A percentile compares a stretch with the other conserved stretches of the same genome.
These are phyloP conservation scores for Onychostoma macrolepis DNA, from an alignment of 2,113 vertebrate species.

Conservation along the genomic window DNA sequence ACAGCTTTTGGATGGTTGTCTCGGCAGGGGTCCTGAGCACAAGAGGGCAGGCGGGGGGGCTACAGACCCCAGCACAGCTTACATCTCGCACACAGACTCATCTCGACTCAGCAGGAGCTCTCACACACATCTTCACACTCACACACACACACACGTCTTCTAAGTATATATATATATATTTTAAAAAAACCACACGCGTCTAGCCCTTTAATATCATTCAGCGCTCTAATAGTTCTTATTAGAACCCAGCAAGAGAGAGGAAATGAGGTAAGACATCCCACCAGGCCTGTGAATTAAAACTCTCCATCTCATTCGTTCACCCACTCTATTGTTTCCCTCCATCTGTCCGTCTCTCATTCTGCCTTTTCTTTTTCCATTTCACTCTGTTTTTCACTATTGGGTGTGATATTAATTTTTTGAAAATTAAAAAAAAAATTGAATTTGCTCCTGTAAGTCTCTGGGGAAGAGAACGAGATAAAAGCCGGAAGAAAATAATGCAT, in stretches of 20 bases:
- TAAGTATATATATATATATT: neutral
- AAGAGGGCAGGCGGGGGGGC: slow-evolving; percentile 11
- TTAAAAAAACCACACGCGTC: neutral
- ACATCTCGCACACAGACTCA: slow-evolving; percentile 37
- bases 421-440: neutral
- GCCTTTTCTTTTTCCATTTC: slow-evolving; percentile 5
- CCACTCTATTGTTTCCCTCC: slow-evolving; percentile 24
- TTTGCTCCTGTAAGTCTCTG: slow-evolving; percentile 43
- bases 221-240: slow-evolving; percentile 65
- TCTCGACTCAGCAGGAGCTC: neutral
- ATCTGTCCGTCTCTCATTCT: slow-evolving; percentile 11
- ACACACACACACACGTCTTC: slow-evolving; percentile 10
- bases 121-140: slow-evolving; percentile 20
- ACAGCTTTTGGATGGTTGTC: slow-evolving; percentile 30
- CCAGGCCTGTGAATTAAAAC: slow-evolving; percentile 54
- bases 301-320: slow-evolving; percentile 24
- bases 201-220: slow-evolving; percentile 65
- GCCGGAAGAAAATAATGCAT: neutral
- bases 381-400: slow-evolving; percentile 22
- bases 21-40: neutral
- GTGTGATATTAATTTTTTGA: neutral
- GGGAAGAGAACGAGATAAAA: slow-evolving; percentile 16
- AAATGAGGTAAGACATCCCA: slow-evolving; percentile 66
- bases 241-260: slow-evolving; percentile 65
- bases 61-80: slow-evolving; percentile 15